Evolutionary conservation across 2,888 invertebrate genomes (phyloP), one percentile per base, ranked within the genome.

Genomic region (Troides oblongomaculatus): DNA sequence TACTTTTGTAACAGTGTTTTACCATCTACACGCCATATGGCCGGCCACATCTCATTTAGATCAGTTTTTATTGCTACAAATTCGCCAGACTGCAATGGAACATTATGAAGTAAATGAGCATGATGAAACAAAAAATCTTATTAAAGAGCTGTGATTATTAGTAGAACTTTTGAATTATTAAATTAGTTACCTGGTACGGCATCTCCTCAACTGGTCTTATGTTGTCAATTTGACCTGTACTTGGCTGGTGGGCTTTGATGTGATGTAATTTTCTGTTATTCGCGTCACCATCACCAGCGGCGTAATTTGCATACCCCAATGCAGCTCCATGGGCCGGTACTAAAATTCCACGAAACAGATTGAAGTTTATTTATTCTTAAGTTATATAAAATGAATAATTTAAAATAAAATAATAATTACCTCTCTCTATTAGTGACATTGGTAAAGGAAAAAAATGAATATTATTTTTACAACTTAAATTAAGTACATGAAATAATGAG

Each of bases 11-110:
- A 86, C 74, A 97, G 92, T 25, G 96, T 95, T 87, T 96, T 96
- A 0, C 96, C 97, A 84, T 98, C 98, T 59, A 98, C 96, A 86
- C 97, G 95, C 98, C 98, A 98, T 79, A 98, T 95, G 8, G 96
- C 95, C 10, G 97, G 98, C 94, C 95, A 96, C 85, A 97, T 96
- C 83, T 96, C 95, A 71, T 94, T 94, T 75, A 97, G 86, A 88
- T 98, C 97, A 65, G 95, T 94, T 89, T 97, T 97, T 81, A 97
- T 94, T 57, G 97, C 96, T 74, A 98, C 96, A 92, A 97, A 98
- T 82, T 97, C 97, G 60, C 98, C 97, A 73, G 96, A 94, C 97
- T 98, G 89, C 67, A 93, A 94, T n/a, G 0, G 10, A 17, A 59
- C 12, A 43, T 50, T 53, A 21, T n/a, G 53, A 46, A 0, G 50